phyloP scores from a whole-genome alignment of 2,797 vertebrate species.

The Pterois miles region DNA sequence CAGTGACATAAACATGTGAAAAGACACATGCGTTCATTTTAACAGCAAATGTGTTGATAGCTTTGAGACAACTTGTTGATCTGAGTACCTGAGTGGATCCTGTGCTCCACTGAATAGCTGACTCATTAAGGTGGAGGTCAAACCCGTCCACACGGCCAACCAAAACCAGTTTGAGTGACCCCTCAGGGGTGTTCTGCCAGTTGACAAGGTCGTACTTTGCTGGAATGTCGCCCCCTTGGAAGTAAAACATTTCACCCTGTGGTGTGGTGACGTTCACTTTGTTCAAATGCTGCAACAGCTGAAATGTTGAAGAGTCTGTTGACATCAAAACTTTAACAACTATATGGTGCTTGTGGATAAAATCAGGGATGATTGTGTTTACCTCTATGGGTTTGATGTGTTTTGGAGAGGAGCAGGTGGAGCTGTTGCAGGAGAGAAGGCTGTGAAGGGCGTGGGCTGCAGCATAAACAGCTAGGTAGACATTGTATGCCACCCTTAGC shows the following conservation, averaged over 20 bases:
- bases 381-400: conserved; percentile 66
- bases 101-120: conserved; percentile 77
- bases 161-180: conserved; percentile 58
- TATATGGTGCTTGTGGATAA: neutral
- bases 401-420: conserved; percentile 47
- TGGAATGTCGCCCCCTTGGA: conserved; percentile 68
- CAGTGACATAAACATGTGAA: neutral
- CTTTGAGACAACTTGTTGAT: neutral
- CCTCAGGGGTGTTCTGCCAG: conserved; percentile 74
- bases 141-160: conserved; percentile 77
- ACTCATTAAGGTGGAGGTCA: conserved; percentile 74
- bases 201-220: conserved; percentile 84
- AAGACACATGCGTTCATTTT: neutral
- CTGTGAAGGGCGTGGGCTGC: conserved; percentile 77
- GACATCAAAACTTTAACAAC: neutral
- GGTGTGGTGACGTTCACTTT: conserved; percentile 73
- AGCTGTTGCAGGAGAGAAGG: conserved; percentile 56
- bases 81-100: conserved; percentile 54
- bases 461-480: conserved; percentile 81
- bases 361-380: neutral
- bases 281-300: conserved; percentile 75
- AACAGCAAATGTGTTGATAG: too few species aligned
- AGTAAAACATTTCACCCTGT: conserved; percentile 75
- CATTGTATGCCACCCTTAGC: conserved; percentile 71
- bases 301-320: neutral